These are phyloP conservation scores for Drosophila pruinosa DNA, from an alignment of 1,140 invertebrate species.

Conservation along the genomic window DNA sequence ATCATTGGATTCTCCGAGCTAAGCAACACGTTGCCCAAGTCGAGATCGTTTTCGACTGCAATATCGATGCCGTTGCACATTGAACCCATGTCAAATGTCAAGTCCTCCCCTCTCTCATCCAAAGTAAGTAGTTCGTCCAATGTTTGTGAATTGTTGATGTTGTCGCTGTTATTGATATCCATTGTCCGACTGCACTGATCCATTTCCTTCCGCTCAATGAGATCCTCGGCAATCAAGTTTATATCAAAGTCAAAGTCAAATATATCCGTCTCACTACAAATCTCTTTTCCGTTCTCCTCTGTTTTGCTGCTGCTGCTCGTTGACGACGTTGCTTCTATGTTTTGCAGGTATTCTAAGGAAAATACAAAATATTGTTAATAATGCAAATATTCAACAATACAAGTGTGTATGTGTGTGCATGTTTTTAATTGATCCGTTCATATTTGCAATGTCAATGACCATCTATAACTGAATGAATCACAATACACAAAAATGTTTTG, in stretches of 20 bases:
- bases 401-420: not conserved
- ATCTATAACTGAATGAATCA: not conserved
- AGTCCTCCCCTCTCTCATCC: constrained; percentile 39
- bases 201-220: constrained; percentile 61
- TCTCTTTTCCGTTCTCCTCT: constrained; percentile 71
- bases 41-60: constrained; percentile 38
- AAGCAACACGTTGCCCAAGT: constrained; percentile 31
- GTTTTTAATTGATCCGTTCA: not conserved
- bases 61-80: constrained; percentile 44
- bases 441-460: constrained; percentile 7
- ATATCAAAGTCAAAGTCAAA: constrained; percentile 78
- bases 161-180: constrained; percentile 47
- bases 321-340: constrained; percentile 70
- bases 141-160: constrained; percentile 40
- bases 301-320: constrained; percentile 54
- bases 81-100: constrained; percentile 31
- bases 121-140: constrained; percentile 21
- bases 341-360: constrained; percentile 77
- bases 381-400: not conserved
- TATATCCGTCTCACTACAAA: constrained; percentile 68
- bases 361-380: constrained; percentile 47
- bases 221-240: constrained; percentile 75
- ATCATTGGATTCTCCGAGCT: constrained; percentile 52
- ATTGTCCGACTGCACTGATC: constrained; percentile 47
- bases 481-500: no score